These are phyloP conservation scores for Chelonoidis abingdonii DNA, from an alignment of 2,113 vertebrate species.

Conservation along the genomic window DNA sequence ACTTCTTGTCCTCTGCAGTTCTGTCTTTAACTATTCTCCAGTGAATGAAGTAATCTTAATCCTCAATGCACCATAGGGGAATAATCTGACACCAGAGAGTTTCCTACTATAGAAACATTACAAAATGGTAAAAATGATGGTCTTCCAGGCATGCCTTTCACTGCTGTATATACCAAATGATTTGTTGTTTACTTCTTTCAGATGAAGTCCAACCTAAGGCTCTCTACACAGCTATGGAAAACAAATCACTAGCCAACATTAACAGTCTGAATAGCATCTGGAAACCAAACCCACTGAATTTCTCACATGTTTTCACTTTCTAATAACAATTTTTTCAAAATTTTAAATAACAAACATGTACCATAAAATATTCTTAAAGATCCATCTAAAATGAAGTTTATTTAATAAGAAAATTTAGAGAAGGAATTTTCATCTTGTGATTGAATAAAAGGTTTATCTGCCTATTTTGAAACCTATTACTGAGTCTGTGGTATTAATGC, in stretches of 20 bases:
- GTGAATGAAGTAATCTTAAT: constrained; percentile 10
- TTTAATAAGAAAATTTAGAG: constrained; percentile 9
- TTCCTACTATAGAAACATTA: neutral
- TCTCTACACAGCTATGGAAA: constrained; percentile 10
- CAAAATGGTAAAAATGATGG: constrained; percentile 25
- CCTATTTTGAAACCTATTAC: constrained; percentile 33
- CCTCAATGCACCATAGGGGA: constrained; percentile 1
- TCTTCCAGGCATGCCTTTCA: constrained; percentile 6
- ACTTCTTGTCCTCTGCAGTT: constrained; percentile 2
- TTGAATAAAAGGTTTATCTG: constrained; percentile 39
- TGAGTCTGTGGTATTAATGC: constrained; percentile 49
- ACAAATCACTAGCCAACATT: neutral
- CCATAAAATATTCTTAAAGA: neutral
- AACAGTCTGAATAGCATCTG: neutral
- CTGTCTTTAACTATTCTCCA: constrained; percentile 17
- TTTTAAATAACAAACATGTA: neutral
- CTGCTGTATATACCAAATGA: neutral
- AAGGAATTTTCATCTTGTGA: constrained; percentile 34
- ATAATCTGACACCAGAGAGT: constrained; percentile 13
- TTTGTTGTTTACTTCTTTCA: constrained; percentile 19
- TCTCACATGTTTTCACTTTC: neutral
- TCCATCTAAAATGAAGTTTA: constrained; percentile 13
- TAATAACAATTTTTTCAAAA: constrained; percentile 4
- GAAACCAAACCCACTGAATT: neutral
- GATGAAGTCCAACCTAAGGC: constrained; percentile 24